Evolutionary conservation across 2,888 invertebrate species (phyloP), one percentile per base, ranked within the genome.

Genomic region (Leuctra nigra): DNA sequence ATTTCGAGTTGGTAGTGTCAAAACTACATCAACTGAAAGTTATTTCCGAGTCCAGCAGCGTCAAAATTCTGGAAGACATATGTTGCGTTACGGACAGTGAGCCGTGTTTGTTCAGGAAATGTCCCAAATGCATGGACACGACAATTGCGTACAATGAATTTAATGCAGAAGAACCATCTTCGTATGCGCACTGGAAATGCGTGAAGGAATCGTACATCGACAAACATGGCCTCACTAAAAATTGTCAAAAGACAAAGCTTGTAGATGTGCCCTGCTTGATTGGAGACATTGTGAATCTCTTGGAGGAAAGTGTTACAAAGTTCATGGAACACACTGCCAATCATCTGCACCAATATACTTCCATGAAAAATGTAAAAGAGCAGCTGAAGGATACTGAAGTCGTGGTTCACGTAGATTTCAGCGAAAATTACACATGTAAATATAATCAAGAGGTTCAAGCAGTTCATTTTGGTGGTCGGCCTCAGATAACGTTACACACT

Each of bases 211-310:
- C n/a, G 11, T 11, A 24, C 2, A 47, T 24, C n/a, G 24, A 47
- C 22, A 11, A 18, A 9, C 59, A 65, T 22, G 66, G 67, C 53
- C 62, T 66, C 56, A 67, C 71, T 64, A 72, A 72, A 56, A 71
- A 66, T 62, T 57, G 53, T 4, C 64, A 65, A 25, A 68, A 68
- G 59, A 68, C 68, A 62, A 59, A 57, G 41, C 50, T 64, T 54
- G n/a, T n/a, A n/a, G n/a, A n/a, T n/a, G n/a, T n/a, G n/a, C n/a
- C n/a, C n/a, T n/a, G n/a, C n/a, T n/a, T n/a, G n/a, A n/a, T n/a
- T n/a, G 70, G 71, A 61, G 68, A 70, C 41, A 70, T 72, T 57
- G 62, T 67, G 3, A 65, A 66, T 56, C 70, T 70, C 66, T 70
- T 70, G 61, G 68, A 69, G 9, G 69, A 68, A 29, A 68, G 68